Percentiles rank a stretch among this genome's conserved stretches.
These are phyloP conservation scores for Chamaedrilus cognettii DNA, from an alignment of 2,888 invertebrate species.

Conservation along the genomic window DNA sequence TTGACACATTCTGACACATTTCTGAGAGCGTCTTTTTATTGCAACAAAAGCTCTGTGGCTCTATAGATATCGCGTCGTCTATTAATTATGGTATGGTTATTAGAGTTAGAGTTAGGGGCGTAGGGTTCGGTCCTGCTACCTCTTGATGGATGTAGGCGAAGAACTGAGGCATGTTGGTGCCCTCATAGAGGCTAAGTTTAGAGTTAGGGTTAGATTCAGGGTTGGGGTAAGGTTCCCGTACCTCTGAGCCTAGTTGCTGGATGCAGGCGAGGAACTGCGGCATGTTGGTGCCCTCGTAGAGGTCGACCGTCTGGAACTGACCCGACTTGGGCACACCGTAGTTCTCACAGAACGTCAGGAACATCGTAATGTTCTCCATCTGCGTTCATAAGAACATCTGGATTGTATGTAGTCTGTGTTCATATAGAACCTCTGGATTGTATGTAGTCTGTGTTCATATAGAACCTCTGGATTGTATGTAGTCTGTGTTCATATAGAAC, in stretches of 20 bases:
- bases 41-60: neutral
- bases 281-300: conserved; percentile 58
- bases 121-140: neutral
- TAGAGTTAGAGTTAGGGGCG: too few relatives aligned
- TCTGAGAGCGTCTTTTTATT: neutral
- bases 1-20: too few relatives aligned
- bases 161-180: neutral
- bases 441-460: neutral
- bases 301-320: conserved; percentile 56
- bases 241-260: conserved; percentile 58
- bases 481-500: too few relatives aligned
- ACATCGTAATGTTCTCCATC: conserved; percentile 60
- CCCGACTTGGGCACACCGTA: conserved; percentile 56
- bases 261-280: conserved; percentile 57
- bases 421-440: neutral
- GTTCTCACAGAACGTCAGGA: conserved; percentile 50
- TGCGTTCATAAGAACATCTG: conserved; percentile 28
- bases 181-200: neutral
- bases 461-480: neutral
- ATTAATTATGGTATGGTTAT: too few relatives aligned
- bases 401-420: neutral
- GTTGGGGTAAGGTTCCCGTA: too few relatives aligned
- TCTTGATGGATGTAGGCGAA: neutral
- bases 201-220: too few relatives aligned
- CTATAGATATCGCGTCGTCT: neutral